Conservation (phyloP, 2,113 vertebrate genomes). For the Pedionomus torquatus region DNA sequence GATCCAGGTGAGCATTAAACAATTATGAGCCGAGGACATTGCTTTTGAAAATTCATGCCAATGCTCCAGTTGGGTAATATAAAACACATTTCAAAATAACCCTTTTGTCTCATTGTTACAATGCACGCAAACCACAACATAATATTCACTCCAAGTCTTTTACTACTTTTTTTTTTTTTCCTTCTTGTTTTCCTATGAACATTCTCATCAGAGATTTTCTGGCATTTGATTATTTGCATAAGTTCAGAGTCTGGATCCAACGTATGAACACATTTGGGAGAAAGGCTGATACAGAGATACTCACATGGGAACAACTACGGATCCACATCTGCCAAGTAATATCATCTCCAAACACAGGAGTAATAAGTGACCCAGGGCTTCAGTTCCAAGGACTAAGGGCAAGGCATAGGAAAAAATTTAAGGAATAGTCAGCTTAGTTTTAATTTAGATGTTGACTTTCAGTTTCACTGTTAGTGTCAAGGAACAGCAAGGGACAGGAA, state of each 20-base stretch:
- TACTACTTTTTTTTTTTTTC: too few relatives aligned
- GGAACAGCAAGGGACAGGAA: neutral
- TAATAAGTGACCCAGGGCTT: neutral
- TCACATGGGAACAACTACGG: neutral
- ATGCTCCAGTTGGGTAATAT: neutral
- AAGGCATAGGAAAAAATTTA: neutral
- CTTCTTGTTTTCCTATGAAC: neutral
- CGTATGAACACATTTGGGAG: neutral
- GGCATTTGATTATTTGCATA: neutral
- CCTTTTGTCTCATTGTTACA: neutral
- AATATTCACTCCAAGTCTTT: neutral
- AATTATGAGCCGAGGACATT: neutral
- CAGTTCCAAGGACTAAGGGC: neutral
- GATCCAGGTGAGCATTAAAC: neutral
- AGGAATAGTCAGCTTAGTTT: neutral
- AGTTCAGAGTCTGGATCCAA: neutral
- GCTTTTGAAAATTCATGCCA: neutral
- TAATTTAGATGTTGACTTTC: neutral
- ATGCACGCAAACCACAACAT: neutral
- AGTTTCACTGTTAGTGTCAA: neutral
- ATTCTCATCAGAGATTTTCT: neutral
- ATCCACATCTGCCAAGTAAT: neutral
- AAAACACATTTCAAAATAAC: neutral
- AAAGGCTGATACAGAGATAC: neutral
- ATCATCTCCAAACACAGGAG: neutral